phyloP scores from a whole-genome alignment of 2,797 vertebrate species.

The Lacerta agilis region DNA sequence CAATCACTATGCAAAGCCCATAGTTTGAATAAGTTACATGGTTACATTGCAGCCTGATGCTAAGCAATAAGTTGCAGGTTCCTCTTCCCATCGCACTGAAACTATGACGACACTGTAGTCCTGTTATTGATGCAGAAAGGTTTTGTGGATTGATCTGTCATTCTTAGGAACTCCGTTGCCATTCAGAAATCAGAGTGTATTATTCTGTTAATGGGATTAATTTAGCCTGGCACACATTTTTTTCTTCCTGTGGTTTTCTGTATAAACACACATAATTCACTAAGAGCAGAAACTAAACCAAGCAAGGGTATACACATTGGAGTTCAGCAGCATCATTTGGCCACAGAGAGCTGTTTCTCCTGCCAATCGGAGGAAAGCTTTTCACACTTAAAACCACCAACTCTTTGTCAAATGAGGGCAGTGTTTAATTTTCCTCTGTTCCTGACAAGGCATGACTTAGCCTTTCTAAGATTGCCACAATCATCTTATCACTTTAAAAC shows the following conservation, averaged over 20 bases:
- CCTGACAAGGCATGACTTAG: constrained; percentile 48
- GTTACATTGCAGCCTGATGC: background rate
- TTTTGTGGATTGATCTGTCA: background rate
- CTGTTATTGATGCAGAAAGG: background rate
- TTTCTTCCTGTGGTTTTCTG: background rate
- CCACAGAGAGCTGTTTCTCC: background rate
- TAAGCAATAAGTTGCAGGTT: background rate
- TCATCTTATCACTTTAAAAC: constrained; percentile 61
- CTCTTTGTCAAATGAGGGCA: constrained; percentile 33
- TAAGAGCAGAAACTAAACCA: constrained; percentile 11
- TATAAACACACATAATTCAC: constrained; percentile 20
- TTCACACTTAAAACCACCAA: constrained; percentile 35
- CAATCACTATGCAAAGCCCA: no score
- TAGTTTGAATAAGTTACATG: no score
- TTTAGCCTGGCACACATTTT: background rate
- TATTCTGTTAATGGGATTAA: background rate
- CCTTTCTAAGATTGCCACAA: constrained; percentile 59
- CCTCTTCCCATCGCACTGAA: background rate
- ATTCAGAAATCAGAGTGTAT: constrained; percentile 5
- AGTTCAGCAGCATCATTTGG: background rate
- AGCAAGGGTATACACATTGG: background rate
- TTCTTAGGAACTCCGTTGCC: background rate
- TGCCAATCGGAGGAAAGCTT: constrained; percentile 14
- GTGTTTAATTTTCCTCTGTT: constrained; percentile 49
- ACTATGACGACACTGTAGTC: background rate